phyloP scores from a whole-genome alignment of 2,888 invertebrate genomes.

The Dugesia japonica region DNA sequence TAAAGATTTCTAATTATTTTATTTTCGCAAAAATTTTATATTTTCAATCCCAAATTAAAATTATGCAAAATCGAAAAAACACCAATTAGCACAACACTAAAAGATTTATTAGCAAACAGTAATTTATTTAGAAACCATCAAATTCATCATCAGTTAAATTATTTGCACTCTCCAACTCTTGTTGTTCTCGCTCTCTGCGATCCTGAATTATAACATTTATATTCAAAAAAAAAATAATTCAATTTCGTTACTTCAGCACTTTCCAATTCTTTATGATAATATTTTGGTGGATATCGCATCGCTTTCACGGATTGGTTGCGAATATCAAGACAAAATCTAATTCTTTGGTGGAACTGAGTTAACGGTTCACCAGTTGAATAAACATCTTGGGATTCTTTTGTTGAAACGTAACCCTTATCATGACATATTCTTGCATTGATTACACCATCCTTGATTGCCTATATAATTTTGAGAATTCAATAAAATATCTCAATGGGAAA shows the following conservation, averaged over 20 bases:
- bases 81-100: too few species aligned
- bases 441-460: constrained; percentile 76
- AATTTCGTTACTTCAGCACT: constrained; percentile 59
- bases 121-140: constrained; percentile 43
- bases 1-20: too few species aligned
- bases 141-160: constrained; percentile 94
- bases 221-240: background rate
- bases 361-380: constrained; percentile 91
- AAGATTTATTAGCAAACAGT: too few species aligned
- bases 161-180: constrained; percentile 90
- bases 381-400: constrained; percentile 85
- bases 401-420: constrained; percentile 70
- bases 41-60: too few species aligned
- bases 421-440: constrained; percentile 93
- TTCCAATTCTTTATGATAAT: constrained; percentile 90
- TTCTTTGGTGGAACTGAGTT: constrained; percentile 83
- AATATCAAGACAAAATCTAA: constrained; percentile 85
- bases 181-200: constrained; percentile 79
- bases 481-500: too few species aligned
- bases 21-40: too few species aligned
- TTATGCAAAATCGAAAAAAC: too few species aligned
- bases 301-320: constrained; percentile 86
- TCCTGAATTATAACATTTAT: constrained; percentile 54
- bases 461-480: background rate
- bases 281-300: constrained; percentile 91